These are phyloP conservation scores for Melanotaenia trifasciata DNA, from an alignment of 2,797 vertebrate genomes.

Conservation along the genomic window DNA sequence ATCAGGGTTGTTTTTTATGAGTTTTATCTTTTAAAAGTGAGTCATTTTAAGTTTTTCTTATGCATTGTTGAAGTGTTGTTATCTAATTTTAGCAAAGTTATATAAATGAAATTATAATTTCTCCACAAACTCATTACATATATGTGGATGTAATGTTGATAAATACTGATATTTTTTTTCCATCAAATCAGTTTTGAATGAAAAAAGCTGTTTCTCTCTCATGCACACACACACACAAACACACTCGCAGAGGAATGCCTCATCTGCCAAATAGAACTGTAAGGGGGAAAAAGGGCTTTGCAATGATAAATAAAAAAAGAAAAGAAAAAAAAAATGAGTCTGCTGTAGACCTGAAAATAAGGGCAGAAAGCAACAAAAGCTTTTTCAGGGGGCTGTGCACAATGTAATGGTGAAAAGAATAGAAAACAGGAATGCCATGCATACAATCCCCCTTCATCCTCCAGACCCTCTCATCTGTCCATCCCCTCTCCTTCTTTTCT, in stretches of 20 bases:
- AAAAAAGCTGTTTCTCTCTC: background rate
- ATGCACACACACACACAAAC: conserved; percentile 2
- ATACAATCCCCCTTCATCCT: conserved; percentile 28
- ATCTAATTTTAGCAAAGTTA: too few species aligned
- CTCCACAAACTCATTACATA: background rate
- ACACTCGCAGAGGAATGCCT: background rate
- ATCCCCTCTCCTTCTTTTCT: conserved; percentile 63
- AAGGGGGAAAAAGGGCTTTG: conserved; percentile 14
- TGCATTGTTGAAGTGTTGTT: too few species aligned
- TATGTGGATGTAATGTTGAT: background rate
- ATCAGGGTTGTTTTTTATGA: too few species aligned
- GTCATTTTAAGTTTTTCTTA: too few species aligned
- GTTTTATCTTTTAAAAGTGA: too few species aligned
- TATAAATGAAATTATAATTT: too few species aligned
- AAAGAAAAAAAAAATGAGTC: background rate
- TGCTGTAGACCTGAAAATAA: conserved; percentile 30
- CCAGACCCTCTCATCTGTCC: conserved; percentile 68
- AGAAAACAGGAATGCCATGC: conserved; percentile 71
- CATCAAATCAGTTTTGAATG: background rate
- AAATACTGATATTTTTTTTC: too few species aligned
- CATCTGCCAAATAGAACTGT: conserved; percentile 30
- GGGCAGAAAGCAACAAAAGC: conserved; percentile 60
- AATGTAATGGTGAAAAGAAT: conserved; percentile 62
- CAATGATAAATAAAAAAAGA: conserved; percentile 18
- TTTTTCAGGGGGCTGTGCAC: conserved; percentile 44